Percentiles rank a stretch among this genome's conserved stretches.
Evolutionary conservation across 2,113 vertebrate genomes (phyloP).

Genomic region (Lanius collurio): DNA sequence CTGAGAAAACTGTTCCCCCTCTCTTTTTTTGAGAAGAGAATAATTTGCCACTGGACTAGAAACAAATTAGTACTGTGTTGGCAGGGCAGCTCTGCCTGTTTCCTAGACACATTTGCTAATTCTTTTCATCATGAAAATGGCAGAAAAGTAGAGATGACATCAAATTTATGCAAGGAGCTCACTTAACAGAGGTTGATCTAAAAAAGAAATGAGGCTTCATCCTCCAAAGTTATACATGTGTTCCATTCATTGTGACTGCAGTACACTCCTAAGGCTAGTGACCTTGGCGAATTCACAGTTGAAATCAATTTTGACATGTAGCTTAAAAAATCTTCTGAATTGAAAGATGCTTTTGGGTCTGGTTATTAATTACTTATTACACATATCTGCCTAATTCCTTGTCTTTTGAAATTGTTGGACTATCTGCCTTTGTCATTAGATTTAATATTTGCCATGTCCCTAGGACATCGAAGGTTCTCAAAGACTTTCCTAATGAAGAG

Average conservation of each 20-base stretch:
- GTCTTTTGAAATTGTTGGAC: not conserved
- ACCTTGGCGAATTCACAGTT: not conserved
- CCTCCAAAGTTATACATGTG: not conserved
- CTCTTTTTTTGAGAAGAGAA: slow-evolving; percentile 47
- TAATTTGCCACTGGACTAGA: slow-evolving; percentile 70
- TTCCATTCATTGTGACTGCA: not conserved
- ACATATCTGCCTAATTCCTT: not conserved
- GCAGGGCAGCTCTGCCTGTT: slow-evolving; percentile 62
- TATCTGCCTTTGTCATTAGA: not conserved
- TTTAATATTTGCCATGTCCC: not conserved
- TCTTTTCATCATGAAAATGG: slow-evolving; percentile 74
- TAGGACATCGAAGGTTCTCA: not conserved
- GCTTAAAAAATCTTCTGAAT: not conserved
- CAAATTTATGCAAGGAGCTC: slow-evolving; percentile 48
- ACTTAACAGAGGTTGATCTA: slow-evolving; percentile 27
- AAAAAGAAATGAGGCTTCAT: slow-evolving; percentile 2
- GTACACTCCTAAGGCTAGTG: not conserved
- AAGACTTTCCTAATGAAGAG: not conserved
- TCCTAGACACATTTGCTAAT: slow-evolving; percentile 62
- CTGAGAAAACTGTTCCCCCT: slow-evolving; percentile 26
- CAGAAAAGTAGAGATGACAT: slow-evolving; percentile 69
- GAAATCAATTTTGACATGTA: not conserved
- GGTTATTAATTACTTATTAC: not conserved
- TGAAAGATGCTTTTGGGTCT: not conserved
- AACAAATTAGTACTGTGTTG: slow-evolving; percentile 64